Evolutionary conservation across 2,888 invertebrate genomes (phyloP).

Genomic region (Allolobophora icterica): DNA sequence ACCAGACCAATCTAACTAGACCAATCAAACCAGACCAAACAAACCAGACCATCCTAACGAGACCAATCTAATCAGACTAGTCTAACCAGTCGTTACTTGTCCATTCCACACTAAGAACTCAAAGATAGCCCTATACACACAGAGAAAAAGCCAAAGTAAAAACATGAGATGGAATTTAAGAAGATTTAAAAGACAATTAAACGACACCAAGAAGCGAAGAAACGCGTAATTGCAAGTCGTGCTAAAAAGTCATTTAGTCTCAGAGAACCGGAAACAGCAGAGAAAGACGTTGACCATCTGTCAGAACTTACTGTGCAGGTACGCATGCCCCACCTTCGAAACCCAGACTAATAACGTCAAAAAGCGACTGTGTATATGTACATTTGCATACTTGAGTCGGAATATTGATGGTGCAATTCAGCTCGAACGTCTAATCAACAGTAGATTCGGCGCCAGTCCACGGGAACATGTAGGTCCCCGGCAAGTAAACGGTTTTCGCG

Average conservation of each 20-base stretch:
- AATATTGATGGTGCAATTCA: constrained; percentile 11
- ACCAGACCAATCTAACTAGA: too few relatives aligned
- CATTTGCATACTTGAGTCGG: background rate
- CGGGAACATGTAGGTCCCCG: background rate
- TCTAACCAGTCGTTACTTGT: too few relatives aligned
- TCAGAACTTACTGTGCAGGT: background rate
- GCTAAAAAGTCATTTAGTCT: background rate
- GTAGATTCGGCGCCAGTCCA: constrained; percentile 17
- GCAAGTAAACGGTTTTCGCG: background rate
- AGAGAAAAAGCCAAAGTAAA: background rate
- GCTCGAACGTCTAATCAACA: background rate
- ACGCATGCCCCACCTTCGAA: background rate
- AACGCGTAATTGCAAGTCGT: background rate
- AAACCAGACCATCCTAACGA: too few relatives aligned
- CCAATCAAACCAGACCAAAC: too few relatives aligned
- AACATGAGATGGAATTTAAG: background rate
- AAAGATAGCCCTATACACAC: background rate
- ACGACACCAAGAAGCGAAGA: background rate
- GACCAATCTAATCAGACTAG: too few relatives aligned
- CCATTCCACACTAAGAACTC: too few relatives aligned
- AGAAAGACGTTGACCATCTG: background rate
- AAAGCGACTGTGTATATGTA: background rate
- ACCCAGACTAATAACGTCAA: background rate
- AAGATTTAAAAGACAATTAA: background rate
- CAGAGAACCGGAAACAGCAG: background rate